These are phyloP conservation scores for Zaprionus kolodkinae DNA, from an alignment of 1,140 invertebrate species.

Conservation along the genomic window DNA sequence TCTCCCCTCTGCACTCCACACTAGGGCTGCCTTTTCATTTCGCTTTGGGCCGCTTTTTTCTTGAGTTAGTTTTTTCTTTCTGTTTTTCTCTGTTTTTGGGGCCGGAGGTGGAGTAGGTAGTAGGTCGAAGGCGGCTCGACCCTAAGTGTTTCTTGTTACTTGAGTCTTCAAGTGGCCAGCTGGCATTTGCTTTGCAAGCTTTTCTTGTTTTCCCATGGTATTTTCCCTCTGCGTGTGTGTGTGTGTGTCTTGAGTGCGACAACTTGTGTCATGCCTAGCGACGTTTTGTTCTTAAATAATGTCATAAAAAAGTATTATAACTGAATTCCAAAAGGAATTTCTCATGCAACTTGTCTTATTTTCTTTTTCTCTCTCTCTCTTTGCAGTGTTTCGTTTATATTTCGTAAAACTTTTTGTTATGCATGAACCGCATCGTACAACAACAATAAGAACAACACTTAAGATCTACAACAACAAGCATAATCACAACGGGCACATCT, in stretches of 20 bases:
- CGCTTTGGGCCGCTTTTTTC: not conserved
- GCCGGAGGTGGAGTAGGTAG: not conserved
- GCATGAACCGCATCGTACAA: slow-evolving; percentile 45
- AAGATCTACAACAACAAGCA: slow-evolving; percentile 27
- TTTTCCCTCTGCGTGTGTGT: not conserved
- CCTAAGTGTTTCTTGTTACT: slow-evolving; percentile 82
- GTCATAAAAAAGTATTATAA: slow-evolving; percentile 34
- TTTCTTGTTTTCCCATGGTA: slow-evolving; percentile 56
- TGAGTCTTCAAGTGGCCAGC: slow-evolving; percentile 79
- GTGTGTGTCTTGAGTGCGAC: not conserved
- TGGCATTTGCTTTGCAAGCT: slow-evolving; percentile 75
- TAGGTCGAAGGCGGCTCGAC: slow-evolving; percentile 58
- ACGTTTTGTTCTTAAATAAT: slow-evolving; percentile 53
- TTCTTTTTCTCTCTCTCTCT: slow-evolving; percentile 16
- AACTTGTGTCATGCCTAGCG: slow-evolving; percentile 6
- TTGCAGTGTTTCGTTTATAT: slow-evolving; percentile 75
- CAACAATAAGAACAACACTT: slow-evolving; percentile 33
- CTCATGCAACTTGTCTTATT: slow-evolving; percentile 10
- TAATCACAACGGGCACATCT: slow-evolving; percentile 75
- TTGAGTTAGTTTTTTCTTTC: not conserved
- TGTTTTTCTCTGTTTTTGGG: not conserved
- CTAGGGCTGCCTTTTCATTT: not conserved
- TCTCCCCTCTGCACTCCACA: not conserved
- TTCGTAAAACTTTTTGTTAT: slow-evolving; percentile 61
- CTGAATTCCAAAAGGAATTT: not conserved